phyloP scores from a whole-genome alignment of 2,113 vertebrate genomes.

The Forbesichthys papilliferus region DNA sequence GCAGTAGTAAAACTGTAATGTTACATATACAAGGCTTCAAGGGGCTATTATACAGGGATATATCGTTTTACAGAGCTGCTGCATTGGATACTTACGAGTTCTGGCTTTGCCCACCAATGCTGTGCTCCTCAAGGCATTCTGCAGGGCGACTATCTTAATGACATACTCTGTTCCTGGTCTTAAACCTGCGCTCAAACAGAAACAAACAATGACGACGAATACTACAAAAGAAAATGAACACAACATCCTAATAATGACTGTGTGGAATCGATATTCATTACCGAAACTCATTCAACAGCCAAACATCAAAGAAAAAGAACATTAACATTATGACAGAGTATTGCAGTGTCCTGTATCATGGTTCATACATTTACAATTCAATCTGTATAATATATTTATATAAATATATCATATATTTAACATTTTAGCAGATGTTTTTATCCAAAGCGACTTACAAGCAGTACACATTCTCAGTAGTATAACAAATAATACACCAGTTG shows the following conservation, averaged over 20 bases:
- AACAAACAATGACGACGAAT: neutral
- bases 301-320: neutral
- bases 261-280: neutral
- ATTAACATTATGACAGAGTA: neutral
- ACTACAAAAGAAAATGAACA: neutral
- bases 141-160: conserved; percentile 87
- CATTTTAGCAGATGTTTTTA: too few relatives aligned
- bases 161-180: conserved; percentile 89
- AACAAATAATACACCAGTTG: too few relatives aligned
- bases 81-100: conserved; percentile 84
- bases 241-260: neutral
- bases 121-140: conserved; percentile 88
- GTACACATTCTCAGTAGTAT: too few relatives aligned
- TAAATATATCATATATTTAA: too few relatives aligned
- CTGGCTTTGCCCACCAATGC: conserved; percentile 86
- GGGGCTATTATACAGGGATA: neutral
- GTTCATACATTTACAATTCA: too few relatives aligned
- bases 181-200: conserved; percentile 73
- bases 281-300: neutral
- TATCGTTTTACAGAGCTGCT: neutral
- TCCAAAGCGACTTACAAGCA: too few relatives aligned
- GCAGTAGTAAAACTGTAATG: too few relatives aligned
- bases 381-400: too few relatives aligned
- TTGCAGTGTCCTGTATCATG: neutral
- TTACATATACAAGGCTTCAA: neutral